A percentile compares a stretch with the other conserved stretches of the same genome.
phyloP scores from a whole-genome alignment of 2,113 vertebrate species.

The Corythoichthys intestinalis region DNA sequence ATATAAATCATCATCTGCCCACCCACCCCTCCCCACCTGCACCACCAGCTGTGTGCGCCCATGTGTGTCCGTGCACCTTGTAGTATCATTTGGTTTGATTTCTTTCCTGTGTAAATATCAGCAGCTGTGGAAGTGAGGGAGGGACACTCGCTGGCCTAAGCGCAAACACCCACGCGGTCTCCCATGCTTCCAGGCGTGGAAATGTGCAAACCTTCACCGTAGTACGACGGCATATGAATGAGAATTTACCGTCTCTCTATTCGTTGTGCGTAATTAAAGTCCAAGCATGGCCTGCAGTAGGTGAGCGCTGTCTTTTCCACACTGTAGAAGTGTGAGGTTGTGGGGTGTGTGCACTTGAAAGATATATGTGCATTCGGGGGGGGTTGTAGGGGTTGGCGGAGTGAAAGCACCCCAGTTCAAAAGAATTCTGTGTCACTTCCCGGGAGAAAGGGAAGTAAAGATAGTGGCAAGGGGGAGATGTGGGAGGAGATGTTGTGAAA shows the following conservation, averaged over 20 bases:
- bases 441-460: conserved; percentile 61
- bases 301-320: conserved; percentile 25
- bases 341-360: not conserved
- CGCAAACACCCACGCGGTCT: conserved; percentile 54
- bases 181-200: conserved; percentile 33
- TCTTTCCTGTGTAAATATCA: conserved; percentile 5
- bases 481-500: conserved; percentile 65
- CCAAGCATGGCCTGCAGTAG: conserved; percentile 31
- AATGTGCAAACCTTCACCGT: conserved; percentile 22
- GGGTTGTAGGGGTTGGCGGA: conserved; percentile 51
- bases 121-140: conserved; percentile 13
- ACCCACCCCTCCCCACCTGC: not conserved
- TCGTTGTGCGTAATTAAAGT: conserved; percentile 38
- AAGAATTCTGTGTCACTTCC: conserved; percentile 73
- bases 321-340: not conserved
- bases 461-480: conserved; percentile 48
- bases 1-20: conserved; percentile 1
- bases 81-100: conserved; percentile 2
- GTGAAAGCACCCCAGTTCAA: conserved; percentile 68
- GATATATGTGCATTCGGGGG: conserved; percentile 10
- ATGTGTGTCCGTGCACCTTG: not conserved
- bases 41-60: not conserved
- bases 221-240: conserved; percentile 55
- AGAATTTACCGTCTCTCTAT: conserved; percentile 36
- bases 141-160: conserved; percentile 24